Evolutionary conservation across 2,113 vertebrate genomes (phyloP), one percentile per base, ranked within the genome.

Genomic region (Bos javanicus): DNA sequence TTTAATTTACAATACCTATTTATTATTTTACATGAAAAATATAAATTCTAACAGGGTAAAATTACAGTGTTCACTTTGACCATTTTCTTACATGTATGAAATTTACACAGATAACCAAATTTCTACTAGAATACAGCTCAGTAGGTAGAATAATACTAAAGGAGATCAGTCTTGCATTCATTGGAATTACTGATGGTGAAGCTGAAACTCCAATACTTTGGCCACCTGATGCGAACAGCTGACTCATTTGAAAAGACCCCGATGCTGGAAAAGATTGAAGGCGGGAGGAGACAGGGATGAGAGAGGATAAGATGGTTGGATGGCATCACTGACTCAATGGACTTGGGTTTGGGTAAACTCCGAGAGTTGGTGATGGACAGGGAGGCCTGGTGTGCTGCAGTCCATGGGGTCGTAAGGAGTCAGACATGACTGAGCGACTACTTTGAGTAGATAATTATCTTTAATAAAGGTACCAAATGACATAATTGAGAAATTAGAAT

Each of bases 1-100:
- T 60, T 57, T 25, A 4, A 82, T 13, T 90, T 82, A 76, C 6
- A 90, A 11, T 90, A 92, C 6, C 8, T 62, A 48, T 15, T 36
- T 43, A 39, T n/a, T 48, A 48, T 46, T 95, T 89, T 59, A 92
- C 25, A 76, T 28, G 14, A 62, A 94, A 93, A 94, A 62, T 56
- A 54, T 62, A 56, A 83, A 93, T 78, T 84, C 19, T 82, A 11
- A 95, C 67, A 60, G 7, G 6, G 11, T 76, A 15, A 57, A 50
- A 82, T 5, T 89, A 19, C 50, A 52, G 43, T 67, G 3, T 82
- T 6, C n/a, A 26, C 5, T 52, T 76, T 52, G 52, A 62, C 7
- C 83, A 12, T 57, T 52, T 56, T 43, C n/a, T 85, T 59, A 28
- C 52, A 17, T 52, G 6, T 59, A 90, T 23, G 48, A 39, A 56